Conservation (phyloP, 2,888 invertebrate genomes). For the Parelbella ahira region DNA sequence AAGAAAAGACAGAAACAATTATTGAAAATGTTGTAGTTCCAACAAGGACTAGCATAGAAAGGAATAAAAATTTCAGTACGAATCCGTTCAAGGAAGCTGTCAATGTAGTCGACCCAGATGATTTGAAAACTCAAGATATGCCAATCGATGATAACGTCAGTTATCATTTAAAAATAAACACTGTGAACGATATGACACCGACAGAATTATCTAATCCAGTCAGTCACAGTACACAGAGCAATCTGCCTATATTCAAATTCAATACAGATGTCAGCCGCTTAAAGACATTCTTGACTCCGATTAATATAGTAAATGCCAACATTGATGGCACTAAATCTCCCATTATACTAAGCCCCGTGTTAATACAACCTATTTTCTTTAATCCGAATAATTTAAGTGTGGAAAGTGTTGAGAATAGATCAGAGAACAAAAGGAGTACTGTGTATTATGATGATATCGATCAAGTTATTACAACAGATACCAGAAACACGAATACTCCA, state of each 20-base stretch:
- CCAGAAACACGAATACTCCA: conserved; percentile 22
- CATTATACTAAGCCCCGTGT: conserved; percentile 62
- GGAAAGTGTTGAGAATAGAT: conserved; percentile 31
- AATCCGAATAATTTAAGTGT: conserved; percentile 35
- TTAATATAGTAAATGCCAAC: conserved; percentile 48
- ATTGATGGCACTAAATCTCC: conserved; percentile 45
- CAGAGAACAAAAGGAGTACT: conserved; percentile 44
- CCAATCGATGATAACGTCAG: conserved; percentile 55
- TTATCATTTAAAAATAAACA: conserved; percentile 70
- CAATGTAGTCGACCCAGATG: conserved; percentile 13
- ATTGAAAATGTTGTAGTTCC: neutral
- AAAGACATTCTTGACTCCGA: conserved; percentile 53
- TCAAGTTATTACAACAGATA: conserved; percentile 46
- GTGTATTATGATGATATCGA: conserved; percentile 67
- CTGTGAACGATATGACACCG: conserved; percentile 46
- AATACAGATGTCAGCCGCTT: conserved; percentile 38
- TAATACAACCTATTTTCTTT: conserved; percentile 60
- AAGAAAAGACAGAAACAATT: neutral
- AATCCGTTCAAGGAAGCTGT: conserved; percentile 13
- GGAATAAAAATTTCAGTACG: conserved; percentile 1
- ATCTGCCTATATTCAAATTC: conserved; percentile 30
- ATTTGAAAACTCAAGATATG: conserved; percentile 30
- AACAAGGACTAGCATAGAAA: neutral
- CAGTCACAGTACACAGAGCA: conserved; percentile 33
- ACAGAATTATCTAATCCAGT: conserved; percentile 33